A percentile compares a stretch with the other conserved stretches of the same genome.
phyloP scores from a whole-genome alignment of 2,113 vertebrate species.

The Helogale parvula region DNA sequence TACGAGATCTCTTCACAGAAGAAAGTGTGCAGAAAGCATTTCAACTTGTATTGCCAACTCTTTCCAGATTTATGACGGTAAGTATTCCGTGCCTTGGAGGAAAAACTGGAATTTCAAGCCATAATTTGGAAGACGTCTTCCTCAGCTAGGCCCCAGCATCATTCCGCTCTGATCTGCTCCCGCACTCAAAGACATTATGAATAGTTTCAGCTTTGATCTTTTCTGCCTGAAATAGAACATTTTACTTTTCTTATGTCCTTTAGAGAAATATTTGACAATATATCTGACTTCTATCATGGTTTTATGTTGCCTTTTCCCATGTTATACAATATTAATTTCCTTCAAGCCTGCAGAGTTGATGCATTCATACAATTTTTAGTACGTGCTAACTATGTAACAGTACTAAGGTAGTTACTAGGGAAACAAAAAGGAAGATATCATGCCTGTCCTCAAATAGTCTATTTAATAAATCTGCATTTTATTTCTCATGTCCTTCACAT shows the following conservation, averaged over 20 bases:
- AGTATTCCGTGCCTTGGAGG: not conserved
- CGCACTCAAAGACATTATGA: not conserved
- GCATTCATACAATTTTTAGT: slow-evolving; percentile 60
- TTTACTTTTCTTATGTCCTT: slow-evolving; percentile 16
- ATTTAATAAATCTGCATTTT: not conserved
- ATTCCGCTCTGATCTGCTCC: not conserved
- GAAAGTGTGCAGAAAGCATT: not conserved
- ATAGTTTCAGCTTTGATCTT: slow-evolving; percentile 31
- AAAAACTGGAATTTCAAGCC: not conserved
- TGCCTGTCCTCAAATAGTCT: not conserved
- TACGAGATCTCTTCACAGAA: not conserved
- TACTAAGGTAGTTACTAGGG: slow-evolving; percentile 8
- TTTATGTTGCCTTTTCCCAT: slow-evolving; percentile 37
- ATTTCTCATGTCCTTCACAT: not conserved
- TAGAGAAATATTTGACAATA: not conserved
- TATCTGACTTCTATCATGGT: not conserved
- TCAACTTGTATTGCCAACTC: not conserved
- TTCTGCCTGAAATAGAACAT: not conserved
- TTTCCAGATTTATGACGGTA: not conserved
- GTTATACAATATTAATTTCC: slow-evolving; percentile 52
- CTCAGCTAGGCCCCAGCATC: not conserved
- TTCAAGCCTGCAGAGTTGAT: slow-evolving; percentile 49
- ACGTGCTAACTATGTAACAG: slow-evolving; percentile 25
- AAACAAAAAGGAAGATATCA: slow-evolving; percentile 22
- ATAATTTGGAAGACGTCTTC: not conserved